These are phyloP conservation scores for Limnephilus auricula DNA, from an alignment of 2,888 invertebrate genomes.

Conservation along the genomic window DNA sequence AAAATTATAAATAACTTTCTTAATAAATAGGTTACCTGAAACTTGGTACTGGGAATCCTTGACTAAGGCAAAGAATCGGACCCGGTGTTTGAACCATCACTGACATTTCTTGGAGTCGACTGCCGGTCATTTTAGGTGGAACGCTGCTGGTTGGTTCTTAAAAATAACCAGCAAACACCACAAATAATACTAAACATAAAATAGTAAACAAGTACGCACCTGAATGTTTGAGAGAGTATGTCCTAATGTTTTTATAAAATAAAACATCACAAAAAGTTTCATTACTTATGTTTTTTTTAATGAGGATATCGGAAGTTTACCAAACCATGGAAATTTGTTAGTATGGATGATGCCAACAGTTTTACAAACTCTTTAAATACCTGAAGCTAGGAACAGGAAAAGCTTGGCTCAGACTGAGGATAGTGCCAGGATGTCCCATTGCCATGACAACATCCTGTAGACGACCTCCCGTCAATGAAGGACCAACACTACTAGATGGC, in stretches of 20 bases:
- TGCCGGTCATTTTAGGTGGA: constrained; percentile 80
- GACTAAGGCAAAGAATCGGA: constrained; percentile 83
- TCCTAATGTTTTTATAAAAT: not conserved
- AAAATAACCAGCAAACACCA: constrained; percentile 62
- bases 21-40: constrained; percentile 80
- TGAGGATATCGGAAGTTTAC: not conserved
- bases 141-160: constrained; percentile 81
- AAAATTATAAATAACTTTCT: not conserved
- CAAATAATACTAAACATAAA: constrained; percentile 18
- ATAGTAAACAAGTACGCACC: constrained; percentile 24
- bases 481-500: constrained; percentile 83
- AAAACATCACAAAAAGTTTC: constrained; percentile 4
- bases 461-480: constrained; percentile 79
- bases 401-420: constrained; percentile 78
- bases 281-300: not conserved
- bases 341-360: not conserved
- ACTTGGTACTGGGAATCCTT: constrained; percentile 85
- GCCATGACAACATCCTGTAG: constrained; percentile 76
- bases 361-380: constrained; percentile 69
- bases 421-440: constrained; percentile 68
- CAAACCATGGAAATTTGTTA: not conserved
- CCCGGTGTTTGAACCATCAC: constrained; percentile 71
- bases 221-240: constrained; percentile 45
- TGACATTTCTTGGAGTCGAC: constrained; percentile 77
- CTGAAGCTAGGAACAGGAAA: constrained; percentile 78